Conservation (phyloP, 2,888 invertebrate genomes). For the Trichogramma dendrolimi region DNA sequence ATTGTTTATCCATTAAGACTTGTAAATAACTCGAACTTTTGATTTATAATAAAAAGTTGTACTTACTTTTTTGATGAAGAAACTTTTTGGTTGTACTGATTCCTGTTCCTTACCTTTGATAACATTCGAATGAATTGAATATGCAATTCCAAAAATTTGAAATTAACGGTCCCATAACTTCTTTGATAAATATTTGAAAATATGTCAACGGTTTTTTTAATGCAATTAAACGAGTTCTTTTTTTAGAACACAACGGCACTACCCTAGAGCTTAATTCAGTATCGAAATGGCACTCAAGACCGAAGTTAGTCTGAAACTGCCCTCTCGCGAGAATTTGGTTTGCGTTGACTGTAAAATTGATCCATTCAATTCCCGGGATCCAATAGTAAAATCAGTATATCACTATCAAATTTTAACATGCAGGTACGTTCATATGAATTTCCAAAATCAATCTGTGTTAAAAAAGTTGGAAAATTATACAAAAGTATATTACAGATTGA, state of each 20-base stretch:
- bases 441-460: slow-evolving; percentile 16
- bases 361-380: slow-evolving; percentile 34
- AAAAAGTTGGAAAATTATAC: not conserved
- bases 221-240: too few relatives aligned
- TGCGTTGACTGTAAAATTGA: slow-evolving; percentile 38
- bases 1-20: slow-evolving; percentile 13
- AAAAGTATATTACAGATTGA: slow-evolving; percentile 30
- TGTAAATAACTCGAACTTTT: slow-evolving; percentile 26
- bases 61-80: slow-evolving; percentile 15
- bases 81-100: not conserved
- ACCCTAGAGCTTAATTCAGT: too few relatives aligned
- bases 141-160: not conserved
- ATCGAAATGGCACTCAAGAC: slow-evolving; percentile 26
- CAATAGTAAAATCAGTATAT: slow-evolving; percentile 40
- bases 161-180: not conserved
- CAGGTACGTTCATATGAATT: slow-evolving; percentile 35
- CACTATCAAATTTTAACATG: slow-evolving; percentile 44
- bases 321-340: slow-evolving; percentile 33
- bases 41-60: slow-evolving; percentile 27
- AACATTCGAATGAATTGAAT: not conserved
- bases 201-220: not conserved
- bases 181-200: not conserved
- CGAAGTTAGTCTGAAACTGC: slow-evolving; percentile 25
- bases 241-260: too few relatives aligned
- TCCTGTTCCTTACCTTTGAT: not conserved